Conservation (phyloP, 2,113 vertebrate genomes). For the Pachypanchax playfairii region DNA sequence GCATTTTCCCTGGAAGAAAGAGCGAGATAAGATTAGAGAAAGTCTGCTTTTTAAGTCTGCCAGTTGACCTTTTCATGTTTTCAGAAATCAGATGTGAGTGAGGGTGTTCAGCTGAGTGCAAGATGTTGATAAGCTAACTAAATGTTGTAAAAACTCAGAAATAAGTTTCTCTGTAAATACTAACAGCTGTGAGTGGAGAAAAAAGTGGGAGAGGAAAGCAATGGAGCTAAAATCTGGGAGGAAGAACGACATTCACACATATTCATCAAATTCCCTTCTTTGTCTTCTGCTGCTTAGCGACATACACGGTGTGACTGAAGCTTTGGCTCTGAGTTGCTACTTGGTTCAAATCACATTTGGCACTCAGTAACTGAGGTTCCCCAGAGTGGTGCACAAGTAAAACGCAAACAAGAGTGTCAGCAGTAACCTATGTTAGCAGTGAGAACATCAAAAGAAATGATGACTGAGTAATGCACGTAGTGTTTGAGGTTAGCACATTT, state of each 20-base stretch:
- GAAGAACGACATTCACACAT: conserved; percentile 4
- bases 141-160: conserved; percentile 40
- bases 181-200: conserved; percentile 39
- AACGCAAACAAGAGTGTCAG: background rate
- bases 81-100: conserved; percentile 31
- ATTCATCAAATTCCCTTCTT: background rate
- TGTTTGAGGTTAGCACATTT: too few relatives aligned
- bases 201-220: background rate
- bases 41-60: conserved; percentile 23
- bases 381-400: too few relatives aligned
- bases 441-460: too few relatives aligned
- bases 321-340: conserved; percentile 4
- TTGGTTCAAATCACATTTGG: conserved; percentile 31
- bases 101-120: conserved; percentile 33
- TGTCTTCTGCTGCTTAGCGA: background rate
- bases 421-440: background rate
- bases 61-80: conserved; percentile 49
- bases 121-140: conserved; percentile 56
- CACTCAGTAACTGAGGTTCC: background rate
- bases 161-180: conserved; percentile 51
- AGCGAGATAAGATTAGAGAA: conserved; percentile 14
- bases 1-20: conserved; percentile 15
- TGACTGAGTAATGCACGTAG: too few relatives aligned
- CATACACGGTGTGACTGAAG: conserved; percentile 4
- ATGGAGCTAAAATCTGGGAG: background rate